Evolutionary conservation across 1,140 invertebrate genomes (phyloP).

Genomic region (Temnothorax nylanderi): DNA sequence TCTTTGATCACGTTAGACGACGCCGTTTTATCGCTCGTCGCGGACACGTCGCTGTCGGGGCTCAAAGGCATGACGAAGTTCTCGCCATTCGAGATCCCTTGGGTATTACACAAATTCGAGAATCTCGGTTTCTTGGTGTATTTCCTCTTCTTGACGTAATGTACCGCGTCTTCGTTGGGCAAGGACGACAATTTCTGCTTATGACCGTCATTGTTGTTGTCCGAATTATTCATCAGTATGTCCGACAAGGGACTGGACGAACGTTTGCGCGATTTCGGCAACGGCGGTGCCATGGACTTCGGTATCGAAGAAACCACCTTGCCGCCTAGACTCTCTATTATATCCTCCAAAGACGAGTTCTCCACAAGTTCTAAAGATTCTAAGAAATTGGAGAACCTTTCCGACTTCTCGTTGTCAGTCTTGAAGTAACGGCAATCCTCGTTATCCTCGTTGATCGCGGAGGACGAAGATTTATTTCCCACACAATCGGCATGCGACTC

Average conservation of each 20-base stretch:
- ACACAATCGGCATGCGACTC: neutral
- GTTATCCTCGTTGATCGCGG: constrained; percentile 47
- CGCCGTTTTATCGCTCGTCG: constrained; percentile 80
- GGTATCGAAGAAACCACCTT: constrained; percentile 67
- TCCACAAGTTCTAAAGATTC: constrained; percentile 62
- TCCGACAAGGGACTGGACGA: constrained; percentile 79
- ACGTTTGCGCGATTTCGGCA: constrained; percentile 75
- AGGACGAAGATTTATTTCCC: constrained; percentile 46
- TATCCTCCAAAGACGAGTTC: constrained; percentile 70
- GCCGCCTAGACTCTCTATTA: constrained; percentile 74
- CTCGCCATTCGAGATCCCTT: constrained; percentile 79
- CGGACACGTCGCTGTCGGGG: constrained; percentile 84
- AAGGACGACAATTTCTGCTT: constrained; percentile 63
- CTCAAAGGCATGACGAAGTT: constrained; percentile 84
- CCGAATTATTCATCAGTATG: constrained; percentile 79
- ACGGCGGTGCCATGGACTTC: constrained; percentile 76
- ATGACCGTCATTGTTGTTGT: constrained; percentile 81
- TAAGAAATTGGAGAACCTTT: constrained; percentile 75
- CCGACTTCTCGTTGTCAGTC: constrained; percentile 69
- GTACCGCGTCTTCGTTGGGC: constrained; percentile 61
- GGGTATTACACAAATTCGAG: constrained; percentile 62
- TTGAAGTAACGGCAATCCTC: constrained; percentile 79
- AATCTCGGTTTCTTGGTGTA: constrained; percentile 76
- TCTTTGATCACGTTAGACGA: constrained; percentile 77
- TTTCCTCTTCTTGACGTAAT: constrained; percentile 77